Evolutionary conservation across 2,113 vertebrate species (phyloP), one percentile per base, ranked within the genome.

Genomic region (Xiphophorus couchianus): DNA sequence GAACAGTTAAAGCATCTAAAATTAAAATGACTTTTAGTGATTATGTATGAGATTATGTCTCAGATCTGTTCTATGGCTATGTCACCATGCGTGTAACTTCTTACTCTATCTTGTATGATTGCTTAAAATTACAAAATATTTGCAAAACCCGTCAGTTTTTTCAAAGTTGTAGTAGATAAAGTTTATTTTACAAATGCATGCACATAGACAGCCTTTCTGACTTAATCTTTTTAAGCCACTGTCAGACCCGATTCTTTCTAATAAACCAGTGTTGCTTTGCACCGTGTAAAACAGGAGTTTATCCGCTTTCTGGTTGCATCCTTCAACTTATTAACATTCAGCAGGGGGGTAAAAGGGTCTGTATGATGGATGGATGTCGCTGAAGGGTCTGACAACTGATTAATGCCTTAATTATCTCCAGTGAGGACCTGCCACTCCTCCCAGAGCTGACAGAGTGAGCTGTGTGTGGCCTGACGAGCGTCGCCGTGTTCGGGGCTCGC

Each of bases 401-500:
- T 94, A 93, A 95, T 95, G 92, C 91, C 88, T 95, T 95, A 95
- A 96, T 96, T 96, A 95, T 86, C 83, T 92, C 86, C 88, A 85
- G 81, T 81, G 85, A 90, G 92, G 89, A 88, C 90, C 85, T 77
- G 86, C 35, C 71, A 69, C 76, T 91, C 86, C 92, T 92, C 89
- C 89, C 74, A 71, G 90, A 82, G 86, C 88, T 92, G 91, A 89
- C 82, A 86, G 92, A 91, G 90, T 92, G 86, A 92, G 88, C 86
- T 89, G 91, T 90, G 88, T 90, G 89, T 89, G 91, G 91, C 89
- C 91, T 85, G 85, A 92, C 88, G 88, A 91, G 88, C 81, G 81
- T 84, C 74, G 78, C 74, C 82, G 66, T 94, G 87, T 94, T 90
- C 86, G 58, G 92, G 90, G 78, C 91, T 94, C 84, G 84, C 92